Evolutionary conservation across 2,888 invertebrate species (phyloP).

Genomic region (Xestia sexstrigata): DNA sequence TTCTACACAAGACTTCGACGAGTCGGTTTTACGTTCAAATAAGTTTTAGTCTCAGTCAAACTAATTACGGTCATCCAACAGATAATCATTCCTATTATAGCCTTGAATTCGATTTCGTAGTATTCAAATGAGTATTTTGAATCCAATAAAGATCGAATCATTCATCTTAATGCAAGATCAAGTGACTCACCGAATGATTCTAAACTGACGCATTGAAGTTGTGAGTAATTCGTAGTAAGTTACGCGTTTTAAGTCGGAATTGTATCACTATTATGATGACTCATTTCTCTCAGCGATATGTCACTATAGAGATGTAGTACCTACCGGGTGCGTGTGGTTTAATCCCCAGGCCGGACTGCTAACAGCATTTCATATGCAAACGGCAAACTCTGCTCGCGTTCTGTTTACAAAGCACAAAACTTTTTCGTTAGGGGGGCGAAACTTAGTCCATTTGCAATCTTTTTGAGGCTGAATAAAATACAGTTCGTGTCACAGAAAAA

Average conservation of each 20-base stretch:
- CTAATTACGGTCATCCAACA: neutral
- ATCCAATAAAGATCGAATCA: slow-evolving; percentile 70
- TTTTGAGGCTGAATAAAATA: slow-evolving; percentile 69
- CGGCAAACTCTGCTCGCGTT: slow-evolving; percentile 73
- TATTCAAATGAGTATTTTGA: slow-evolving; percentile 44
- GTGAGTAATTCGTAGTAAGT: slow-evolving; percentile 74
- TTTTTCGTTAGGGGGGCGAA: slow-evolving; percentile 74
- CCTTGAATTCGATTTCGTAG: slow-evolving; percentile 38
- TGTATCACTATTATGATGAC: slow-evolving; percentile 74
- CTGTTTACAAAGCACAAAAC: slow-evolving; percentile 79
- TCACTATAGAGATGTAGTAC: slow-evolving; percentile 50
- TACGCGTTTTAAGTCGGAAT: slow-evolving; percentile 66
- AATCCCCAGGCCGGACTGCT: slow-evolving; percentile 74
- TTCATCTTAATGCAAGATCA: slow-evolving; percentile 72
- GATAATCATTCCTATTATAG: slow-evolving; percentile 9
- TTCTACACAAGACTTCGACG: slow-evolving; percentile 20
- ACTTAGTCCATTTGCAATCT: slow-evolving; percentile 72
- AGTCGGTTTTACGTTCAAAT: slow-evolving; percentile 27
- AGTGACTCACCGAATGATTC: slow-evolving; percentile 78
- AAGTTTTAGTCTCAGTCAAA: neutral
- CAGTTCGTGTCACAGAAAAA: slow-evolving; percentile 45
- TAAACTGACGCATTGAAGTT: slow-evolving; percentile 79
- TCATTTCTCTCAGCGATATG: slow-evolving; percentile 71
- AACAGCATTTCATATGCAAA: slow-evolving; percentile 83
- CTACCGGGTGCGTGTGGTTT: slow-evolving; percentile 64